Conservation (phyloP, 2,888 invertebrate species). For the Actias luna region DNA sequence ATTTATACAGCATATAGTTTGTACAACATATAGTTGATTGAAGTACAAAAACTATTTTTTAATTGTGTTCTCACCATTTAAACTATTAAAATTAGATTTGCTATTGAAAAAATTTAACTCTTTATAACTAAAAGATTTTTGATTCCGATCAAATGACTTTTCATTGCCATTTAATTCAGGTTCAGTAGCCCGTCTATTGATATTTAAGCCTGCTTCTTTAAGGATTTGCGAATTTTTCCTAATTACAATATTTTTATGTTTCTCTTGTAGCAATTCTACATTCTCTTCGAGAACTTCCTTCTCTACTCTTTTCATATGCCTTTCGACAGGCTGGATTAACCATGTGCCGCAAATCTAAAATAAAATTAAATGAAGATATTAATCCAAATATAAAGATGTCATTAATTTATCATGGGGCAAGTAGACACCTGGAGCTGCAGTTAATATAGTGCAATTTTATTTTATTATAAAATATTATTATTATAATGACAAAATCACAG, state of each 20-base stretch:
- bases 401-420: too few relatives aligned
- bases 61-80: conserved; percentile 43
- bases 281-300: conserved; percentile 62
- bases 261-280: conserved; percentile 54
- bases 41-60: too few relatives aligned
- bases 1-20: too few relatives aligned
- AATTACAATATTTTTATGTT: conserved; percentile 50
- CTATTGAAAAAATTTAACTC: conserved; percentile 42
- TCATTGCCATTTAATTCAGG: conserved; percentile 37
- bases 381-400: too few relatives aligned
- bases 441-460: too few relatives aligned
- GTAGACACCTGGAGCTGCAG: too few relatives aligned
- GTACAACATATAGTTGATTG: too few relatives aligned
- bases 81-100: conserved; percentile 39
- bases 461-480: too few relatives aligned
- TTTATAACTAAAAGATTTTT: conserved; percentile 47
- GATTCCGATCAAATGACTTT: conserved; percentile 28
- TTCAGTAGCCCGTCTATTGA: conserved; percentile 35
- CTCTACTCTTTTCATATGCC: conserved; percentile 75
- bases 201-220: conserved; percentile 25
- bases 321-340: conserved; percentile 82
- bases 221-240: conserved; percentile 45
- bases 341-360: conserved; percentile 80
- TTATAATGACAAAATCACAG: too few relatives aligned
- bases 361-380: neutral